Base-by-base conservation (phyloP, 1,140 invertebrate species). In the Sycophaga agraensis region DNA sequence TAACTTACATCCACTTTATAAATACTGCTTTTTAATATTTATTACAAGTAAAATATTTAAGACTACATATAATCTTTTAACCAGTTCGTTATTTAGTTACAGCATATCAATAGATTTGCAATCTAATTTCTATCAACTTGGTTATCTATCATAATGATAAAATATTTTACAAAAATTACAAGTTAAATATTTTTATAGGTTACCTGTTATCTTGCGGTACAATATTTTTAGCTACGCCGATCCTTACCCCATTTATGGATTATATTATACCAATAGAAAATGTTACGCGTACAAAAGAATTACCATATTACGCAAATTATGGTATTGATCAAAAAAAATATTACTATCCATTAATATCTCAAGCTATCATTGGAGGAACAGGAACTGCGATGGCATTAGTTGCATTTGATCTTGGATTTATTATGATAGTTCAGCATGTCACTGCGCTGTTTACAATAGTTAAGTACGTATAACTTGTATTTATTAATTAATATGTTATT, bases 261-360 rank as follows among this genome's bases (percentile, higher is more conserved):
- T 57, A 34, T 14, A 19, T 57, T n/a, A 4, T 35, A 8, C 55
- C 55, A 7, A 19, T 57, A 1, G 19, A 31, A 46, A 57, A 57
- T 26, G 43, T 14, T 4, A 57, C 42, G 22, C 42, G 55, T 7
- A 28, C 43, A 14, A 57, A 48, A 22, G 3, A 1, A 9, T 21
- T 57, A 7, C 55, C 55, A 12, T 57, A 57, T 17, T 57, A 57
- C 24, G 55, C 55, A 0, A 43, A 57, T 11, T 57, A 57, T 16
- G 55, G 55, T 22, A 37, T 57, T 19, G 43, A 57, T 37, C 34
- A 39, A 11, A 17, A 57, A 48, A 26, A 57, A 14, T 48, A 57
- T 37, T 57, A 48, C 16, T 57, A 48, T 57, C 55, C 55, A 4
- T 11, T 57, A 21, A 46, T 57, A 4, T 16, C 17, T 14, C 55